phyloP scores from a whole-genome alignment of 2,888 invertebrate genomes.

The Dryobota labecula region DNA sequence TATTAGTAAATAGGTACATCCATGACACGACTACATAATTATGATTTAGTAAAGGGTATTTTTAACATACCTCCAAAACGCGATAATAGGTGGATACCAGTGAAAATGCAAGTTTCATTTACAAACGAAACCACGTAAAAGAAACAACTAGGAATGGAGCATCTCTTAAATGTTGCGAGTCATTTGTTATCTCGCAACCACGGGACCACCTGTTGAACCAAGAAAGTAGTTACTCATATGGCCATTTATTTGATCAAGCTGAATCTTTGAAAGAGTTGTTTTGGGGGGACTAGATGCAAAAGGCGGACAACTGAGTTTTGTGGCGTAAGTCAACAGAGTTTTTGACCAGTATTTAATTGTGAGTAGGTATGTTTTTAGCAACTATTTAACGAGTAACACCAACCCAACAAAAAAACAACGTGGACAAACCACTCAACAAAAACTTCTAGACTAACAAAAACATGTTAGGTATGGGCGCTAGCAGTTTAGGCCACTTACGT shows the following conservation, averaged over 20 bases:
- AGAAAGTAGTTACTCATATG: not conserved
- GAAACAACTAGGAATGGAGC: not conserved
- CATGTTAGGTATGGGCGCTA: not conserved
- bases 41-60: not conserved
- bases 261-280: not conserved
- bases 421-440: not conserved
- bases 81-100: not conserved
- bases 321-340: not conserved
- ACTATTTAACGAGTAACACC: not conserved
- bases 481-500: not conserved
- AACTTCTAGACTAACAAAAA: conserved; percentile 7
- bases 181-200: not conserved
- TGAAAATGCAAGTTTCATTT: not conserved
- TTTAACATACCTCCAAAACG: not conserved
- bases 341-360: not conserved
- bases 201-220: not conserved
- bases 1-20: not conserved
- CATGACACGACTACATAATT: not conserved
- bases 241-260: not conserved
- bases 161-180: not conserved
- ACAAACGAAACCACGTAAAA: not conserved
- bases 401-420: not conserved
- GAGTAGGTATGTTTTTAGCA: not conserved
- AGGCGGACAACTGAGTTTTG: not conserved
- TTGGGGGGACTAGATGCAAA: not conserved